Percentiles rank a stretch among this genome's conserved stretches.
Conservation (phyloP, 2,888 invertebrate genomes). For the Bedellia somnulentella region DNA sequence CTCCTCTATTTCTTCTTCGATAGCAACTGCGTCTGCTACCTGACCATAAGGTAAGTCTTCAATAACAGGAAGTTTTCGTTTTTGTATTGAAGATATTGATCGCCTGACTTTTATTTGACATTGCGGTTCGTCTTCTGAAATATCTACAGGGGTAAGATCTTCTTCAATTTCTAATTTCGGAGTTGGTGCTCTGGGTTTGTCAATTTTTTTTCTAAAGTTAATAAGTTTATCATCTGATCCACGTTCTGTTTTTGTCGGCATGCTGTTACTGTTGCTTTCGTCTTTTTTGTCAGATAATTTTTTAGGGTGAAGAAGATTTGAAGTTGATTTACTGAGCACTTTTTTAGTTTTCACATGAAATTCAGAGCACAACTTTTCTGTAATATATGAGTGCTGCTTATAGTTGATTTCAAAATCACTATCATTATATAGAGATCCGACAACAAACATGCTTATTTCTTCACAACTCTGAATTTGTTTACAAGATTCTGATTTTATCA, state of each 20-base stretch:
- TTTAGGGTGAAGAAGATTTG: conserved; percentile 63
- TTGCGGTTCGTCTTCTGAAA: conserved; percentile 42
- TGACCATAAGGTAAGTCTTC: conserved; percentile 72
- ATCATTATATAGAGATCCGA: conserved; percentile 57
- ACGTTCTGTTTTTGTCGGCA: conserved; percentile 51
- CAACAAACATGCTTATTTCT: conserved; percentile 58
- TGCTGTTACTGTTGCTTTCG: conserved; percentile 48
- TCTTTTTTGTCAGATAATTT: conserved; percentile 55
- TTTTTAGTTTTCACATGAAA: conserved; percentile 72
- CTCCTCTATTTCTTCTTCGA: conserved; percentile 42
- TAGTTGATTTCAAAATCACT: conserved; percentile 57
- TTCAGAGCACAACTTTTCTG: conserved; percentile 69
- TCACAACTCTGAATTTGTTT: conserved; percentile 57
- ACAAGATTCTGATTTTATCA: conserved; percentile 50
- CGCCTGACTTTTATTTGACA: conserved; percentile 51
- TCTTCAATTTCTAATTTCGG: conserved; percentile 45
- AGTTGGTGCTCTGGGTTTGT: conserved; percentile 49
- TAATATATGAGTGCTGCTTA: conserved; percentile 67
- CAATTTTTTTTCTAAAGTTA: conserved; percentile 51
- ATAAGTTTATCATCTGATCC: conserved; percentile 35
- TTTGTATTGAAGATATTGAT: conserved; percentile 56
- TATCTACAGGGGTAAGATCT: conserved; percentile 34
- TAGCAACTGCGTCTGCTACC: conserved; percentile 66
- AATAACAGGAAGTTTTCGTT: conserved; percentile 53
- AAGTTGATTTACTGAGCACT: conserved; percentile 65